phyloP scores from a whole-genome alignment of 2,113 vertebrate species.

The Hippopotamus amphibius region DNA sequence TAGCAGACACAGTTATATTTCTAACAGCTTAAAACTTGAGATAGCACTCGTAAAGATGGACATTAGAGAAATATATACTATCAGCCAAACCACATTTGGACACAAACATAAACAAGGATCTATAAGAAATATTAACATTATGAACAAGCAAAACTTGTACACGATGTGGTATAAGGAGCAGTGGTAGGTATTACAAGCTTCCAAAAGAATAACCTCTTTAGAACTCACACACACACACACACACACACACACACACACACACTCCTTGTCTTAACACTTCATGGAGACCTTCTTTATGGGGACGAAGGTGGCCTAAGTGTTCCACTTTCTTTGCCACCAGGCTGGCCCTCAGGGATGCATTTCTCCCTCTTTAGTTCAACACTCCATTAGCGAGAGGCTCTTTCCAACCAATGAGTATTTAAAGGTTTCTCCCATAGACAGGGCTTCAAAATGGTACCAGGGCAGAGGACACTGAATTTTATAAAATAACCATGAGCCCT shows the following conservation, averaged over 20 bases:
- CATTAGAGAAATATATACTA: neutral
- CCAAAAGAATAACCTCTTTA: neutral
- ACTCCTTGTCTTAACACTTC: neutral
- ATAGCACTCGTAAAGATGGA: neutral
- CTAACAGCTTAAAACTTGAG: slow-evolving; percentile 13
- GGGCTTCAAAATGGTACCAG: neutral
- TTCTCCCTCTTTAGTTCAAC: neutral
- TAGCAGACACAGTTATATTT: neutral
- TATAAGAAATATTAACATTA: neutral
- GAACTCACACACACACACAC: neutral
- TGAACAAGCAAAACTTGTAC: neutral
- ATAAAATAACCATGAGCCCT: neutral
- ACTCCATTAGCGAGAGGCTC: neutral
- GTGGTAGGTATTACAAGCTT: neutral
- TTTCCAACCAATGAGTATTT: neutral
- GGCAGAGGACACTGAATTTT: neutral
- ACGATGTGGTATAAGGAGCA: neutral
- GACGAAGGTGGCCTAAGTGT: neutral
- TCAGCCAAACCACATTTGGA: neutral
- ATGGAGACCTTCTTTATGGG: neutral
- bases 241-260: no score
- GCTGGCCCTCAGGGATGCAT: neutral
- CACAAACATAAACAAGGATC: neutral
- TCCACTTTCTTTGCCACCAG: neutral
- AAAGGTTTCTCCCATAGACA: neutral